These are phyloP conservation scores for Drosophila nr. perissopoda DNA, from an alignment of 2,888 invertebrate genomes.

Conservation along the genomic window DNA sequence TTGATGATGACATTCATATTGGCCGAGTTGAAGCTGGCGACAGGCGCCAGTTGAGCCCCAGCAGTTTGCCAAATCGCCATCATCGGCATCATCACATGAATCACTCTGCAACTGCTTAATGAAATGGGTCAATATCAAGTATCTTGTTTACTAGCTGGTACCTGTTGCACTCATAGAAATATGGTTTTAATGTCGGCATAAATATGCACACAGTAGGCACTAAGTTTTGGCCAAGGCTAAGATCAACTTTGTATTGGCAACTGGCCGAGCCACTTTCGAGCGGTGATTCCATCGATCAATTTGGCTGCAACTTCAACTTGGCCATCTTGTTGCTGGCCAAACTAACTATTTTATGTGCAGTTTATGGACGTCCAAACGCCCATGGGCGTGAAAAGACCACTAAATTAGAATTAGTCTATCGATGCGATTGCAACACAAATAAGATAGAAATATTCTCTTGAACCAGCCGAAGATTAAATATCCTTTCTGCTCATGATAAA, in stretches of 20 bases:
- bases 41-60: slow-evolving; percentile 59
- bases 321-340: slow-evolving; percentile 41
- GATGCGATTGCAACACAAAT: slow-evolving; percentile 12
- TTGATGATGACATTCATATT: slow-evolving; percentile 72
- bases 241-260: slow-evolving; percentile 32
- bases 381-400: slow-evolving; percentile 44
- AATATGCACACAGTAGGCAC: slow-evolving; percentile 21
- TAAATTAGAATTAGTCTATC: slow-evolving; percentile 59
- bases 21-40: slow-evolving; percentile 28
- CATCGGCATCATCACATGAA: slow-evolving; percentile 33
- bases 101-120: slow-evolving; percentile 36
- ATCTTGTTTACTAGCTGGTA: slow-evolving; percentile 28
- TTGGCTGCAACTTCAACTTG: slow-evolving; percentile 15
- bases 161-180: slow-evolving; percentile 55
- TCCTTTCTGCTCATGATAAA: background rate
- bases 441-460: background rate
- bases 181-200: slow-evolving; percentile 44
- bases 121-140: slow-evolving; percentile 54
- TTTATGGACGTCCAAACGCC: slow-evolving; percentile 63
- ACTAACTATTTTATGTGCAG: slow-evolving; percentile 52
- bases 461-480: background rate
- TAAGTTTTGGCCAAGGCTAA: slow-evolving; percentile 2
- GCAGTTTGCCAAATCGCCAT: slow-evolving; percentile 18
- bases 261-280: slow-evolving; percentile 50
- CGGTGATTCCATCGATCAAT: slow-evolving; percentile 70